Evolutionary conservation across 2,888 invertebrate genomes (phyloP), one percentile per base, ranked within the genome.

Genomic region (Perizoma flavofasciatum): DNA sequence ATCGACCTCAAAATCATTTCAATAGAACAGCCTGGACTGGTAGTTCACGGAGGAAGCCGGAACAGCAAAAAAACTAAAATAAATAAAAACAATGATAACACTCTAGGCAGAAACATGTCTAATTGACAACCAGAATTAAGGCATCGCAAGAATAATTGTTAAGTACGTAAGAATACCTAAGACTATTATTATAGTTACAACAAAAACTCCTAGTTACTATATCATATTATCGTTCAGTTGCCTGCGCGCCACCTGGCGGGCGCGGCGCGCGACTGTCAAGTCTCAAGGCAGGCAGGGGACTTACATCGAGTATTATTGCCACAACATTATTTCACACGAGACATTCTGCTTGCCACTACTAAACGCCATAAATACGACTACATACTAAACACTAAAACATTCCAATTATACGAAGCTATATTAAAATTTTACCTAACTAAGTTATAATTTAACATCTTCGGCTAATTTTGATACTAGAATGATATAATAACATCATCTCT

Each of bases 111-210:
- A 88, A 83, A 90, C 87, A 81, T 91, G 92, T 92, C 92, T 92
- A 92, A 92, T 92, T 92, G 92, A 92, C 92, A 92, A 92, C 92
- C 92, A 91, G 92, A 92, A 91, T 92, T 92, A 93, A 93, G 92
- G 92, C 92, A 93, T 93, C 91, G 90, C 90, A 92, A 92, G 91
- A 92, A 92, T 88, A 92, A 92, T 89, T 89, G 91, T 92, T 92
- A 92, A 92, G 92, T 92, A 93, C 92, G 89, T 87, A 85, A 85
- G 92, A 92, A 92, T 92, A 92, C 89, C 92, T 92, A 92, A 86
- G 81, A 82, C 92, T 92, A 92, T 90, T 90, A 92, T 90, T 92
- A 92, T 89, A 86, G 87, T 91, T 92, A 91, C 92, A 91, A 91
- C 90, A 91, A 89, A 88, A 86, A 85, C 83, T 83, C n/a, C 86